Base-by-base conservation (phyloP, 2,113 vertebrate genomes). In the Oryzias woworae region DNA sequence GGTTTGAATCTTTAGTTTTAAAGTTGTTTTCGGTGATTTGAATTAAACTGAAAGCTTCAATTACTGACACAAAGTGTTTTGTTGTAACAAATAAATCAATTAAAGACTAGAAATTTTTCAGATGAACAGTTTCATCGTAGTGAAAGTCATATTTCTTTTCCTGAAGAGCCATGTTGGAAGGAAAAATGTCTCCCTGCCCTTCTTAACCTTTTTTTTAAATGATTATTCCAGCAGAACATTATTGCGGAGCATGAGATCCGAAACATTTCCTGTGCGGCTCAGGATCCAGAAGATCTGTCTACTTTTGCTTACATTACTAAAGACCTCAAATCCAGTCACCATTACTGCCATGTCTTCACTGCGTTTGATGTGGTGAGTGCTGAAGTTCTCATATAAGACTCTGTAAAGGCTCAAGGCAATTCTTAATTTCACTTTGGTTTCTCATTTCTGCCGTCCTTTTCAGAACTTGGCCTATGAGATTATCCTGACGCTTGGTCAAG, bases 401-500 rank as follows among this genome's bases (percentile, higher is more conserved):
- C 45, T 7, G n/a, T 20, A 4, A 56, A 23, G 17, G 10, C 2
- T 18, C 1, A 0, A 1, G 4, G 63, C 45, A 8, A 23, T 14
- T 7, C 24, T 2, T 55, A 17, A 18, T 1, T 4, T 45, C n/a
- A 12, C 31, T 2, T 13, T 22, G 28, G 10, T 4, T 60, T 26
- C 66, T 74, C 3, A 62, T 17, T 13, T 61, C 53, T 71, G 3
- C 47, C 10, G 31, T 58, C 28, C 1, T 46, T 16, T 2, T 36
- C 92, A 99, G 97, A 99, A 98, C 91, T 88, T 99, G 93, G 97
- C 97, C 61, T 99, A 98, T 0, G 97, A 99, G 92, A 99, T 99
- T 90, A 99, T 99, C 92, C 89, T 99, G 74, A 99, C 97, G 0
- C 92, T 99, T 56, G 97, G 97, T 84, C 97, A 99, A 91, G 97